Evolutionary conservation across 2,113 vertebrate genomes (phyloP).

Genomic region (Cyphomyrus discorhynchus): DNA sequence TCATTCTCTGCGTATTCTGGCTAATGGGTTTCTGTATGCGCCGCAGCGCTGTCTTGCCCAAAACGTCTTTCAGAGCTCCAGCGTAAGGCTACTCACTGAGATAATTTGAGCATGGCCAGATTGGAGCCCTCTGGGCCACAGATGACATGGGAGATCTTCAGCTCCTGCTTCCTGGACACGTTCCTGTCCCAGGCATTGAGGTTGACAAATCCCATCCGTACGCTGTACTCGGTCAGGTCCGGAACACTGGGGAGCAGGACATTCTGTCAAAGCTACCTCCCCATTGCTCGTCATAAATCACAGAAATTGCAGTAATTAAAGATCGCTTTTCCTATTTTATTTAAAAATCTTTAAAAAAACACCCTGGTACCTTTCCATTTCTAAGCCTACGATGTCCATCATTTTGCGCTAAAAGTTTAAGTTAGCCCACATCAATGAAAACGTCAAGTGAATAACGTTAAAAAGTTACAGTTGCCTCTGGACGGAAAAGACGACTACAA

Average conservation of each 20-base stretch:
- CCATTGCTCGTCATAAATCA: background rate
- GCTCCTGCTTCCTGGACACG: slow-evolving; percentile 70
- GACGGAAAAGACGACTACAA: background rate
- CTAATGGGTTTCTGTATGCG: background rate
- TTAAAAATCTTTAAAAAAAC: background rate
- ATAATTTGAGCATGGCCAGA: slow-evolving; percentile 80
- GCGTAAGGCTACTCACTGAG: slow-evolving; percentile 63
- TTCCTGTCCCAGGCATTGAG: slow-evolving; percentile 69
- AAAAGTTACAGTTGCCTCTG: background rate
- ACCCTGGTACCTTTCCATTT: background rate
- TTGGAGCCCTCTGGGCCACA: slow-evolving; percentile 86
- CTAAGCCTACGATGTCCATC: background rate
- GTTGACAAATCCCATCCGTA: slow-evolving; percentile 83
- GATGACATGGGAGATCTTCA: slow-evolving; percentile 81
- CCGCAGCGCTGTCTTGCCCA: background rate
- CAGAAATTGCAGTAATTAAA: background rate
- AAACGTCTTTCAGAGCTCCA: background rate
- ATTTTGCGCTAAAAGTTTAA: background rate
- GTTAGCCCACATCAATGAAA: background rate
- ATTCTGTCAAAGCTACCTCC: background rate
- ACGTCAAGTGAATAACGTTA: background rate
- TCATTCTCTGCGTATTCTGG: background rate
- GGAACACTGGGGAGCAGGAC: slow-evolving; percentile 63
- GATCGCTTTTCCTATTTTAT: background rate
- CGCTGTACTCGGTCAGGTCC: slow-evolving; percentile 85